Conservation (phyloP, 2,113 vertebrate genomes). For the Aythya baeri region DNA sequence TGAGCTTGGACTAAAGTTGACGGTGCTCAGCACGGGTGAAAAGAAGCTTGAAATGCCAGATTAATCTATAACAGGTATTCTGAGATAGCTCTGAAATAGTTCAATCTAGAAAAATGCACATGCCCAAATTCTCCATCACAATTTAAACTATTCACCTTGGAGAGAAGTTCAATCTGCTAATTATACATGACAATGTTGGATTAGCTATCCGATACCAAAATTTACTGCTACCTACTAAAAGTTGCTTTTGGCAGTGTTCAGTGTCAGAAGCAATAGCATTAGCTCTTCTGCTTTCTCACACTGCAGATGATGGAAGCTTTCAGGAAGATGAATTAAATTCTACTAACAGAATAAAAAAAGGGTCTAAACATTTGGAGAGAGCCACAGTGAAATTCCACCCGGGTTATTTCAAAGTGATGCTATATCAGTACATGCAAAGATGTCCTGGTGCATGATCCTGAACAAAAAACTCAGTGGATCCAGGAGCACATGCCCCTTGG, state of each 20-base stretch:
- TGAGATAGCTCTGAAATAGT: background rate
- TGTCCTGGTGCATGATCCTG: background rate
- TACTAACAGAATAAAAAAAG: constrained; percentile 29
- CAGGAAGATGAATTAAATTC: constrained; percentile 71
- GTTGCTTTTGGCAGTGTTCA: constrained; percentile 55
- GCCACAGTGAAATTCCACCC: background rate
- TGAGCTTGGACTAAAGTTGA: background rate
- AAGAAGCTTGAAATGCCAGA: background rate
- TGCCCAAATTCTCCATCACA: background rate
- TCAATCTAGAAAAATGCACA: background rate
- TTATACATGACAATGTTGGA: constrained; percentile 52
- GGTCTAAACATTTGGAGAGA: constrained; percentile 34
- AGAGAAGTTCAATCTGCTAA: constrained; percentile 51
- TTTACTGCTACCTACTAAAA: constrained; percentile 57
- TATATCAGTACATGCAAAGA: background rate
- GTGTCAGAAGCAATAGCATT: constrained; percentile 61
- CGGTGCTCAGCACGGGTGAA: background rate
- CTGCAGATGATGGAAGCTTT: constrained; percentile 50
- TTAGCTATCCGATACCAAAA: constrained; percentile 51
- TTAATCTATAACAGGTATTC: background rate
- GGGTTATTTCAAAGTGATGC: background rate
- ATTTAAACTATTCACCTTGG: constrained; percentile 56
- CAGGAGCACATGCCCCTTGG: background rate
- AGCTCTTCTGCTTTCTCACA: constrained; percentile 25
- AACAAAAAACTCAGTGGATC: background rate